Conservation (phyloP, 2,797 vertebrate species). For the Benthosema pterotum region DNA sequence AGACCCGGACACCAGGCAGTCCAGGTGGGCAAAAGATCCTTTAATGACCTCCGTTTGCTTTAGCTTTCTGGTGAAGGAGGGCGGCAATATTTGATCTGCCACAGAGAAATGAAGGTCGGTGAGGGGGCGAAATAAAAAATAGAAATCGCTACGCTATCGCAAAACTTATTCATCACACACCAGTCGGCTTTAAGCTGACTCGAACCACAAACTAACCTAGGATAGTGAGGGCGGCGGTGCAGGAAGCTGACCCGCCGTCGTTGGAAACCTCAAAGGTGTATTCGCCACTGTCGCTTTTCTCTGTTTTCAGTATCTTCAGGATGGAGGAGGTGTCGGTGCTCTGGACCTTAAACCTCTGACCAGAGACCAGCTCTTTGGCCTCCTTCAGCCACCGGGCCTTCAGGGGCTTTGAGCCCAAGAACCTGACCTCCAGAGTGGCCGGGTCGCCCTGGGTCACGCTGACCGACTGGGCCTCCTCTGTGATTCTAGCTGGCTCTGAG, state of each 20-base stretch:
- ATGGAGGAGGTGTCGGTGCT: constrained; percentile 88
- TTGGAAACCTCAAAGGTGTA: constrained; percentile 94
- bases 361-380: constrained; percentile 86
- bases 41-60: constrained; percentile 94
- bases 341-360: constrained; percentile 91
- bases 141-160: not conserved
- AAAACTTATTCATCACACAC: constrained; percentile 4
- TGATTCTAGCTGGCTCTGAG: constrained; percentile 92
- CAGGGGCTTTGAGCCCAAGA: constrained; percentile 92
- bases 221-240: constrained; percentile 88
- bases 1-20: constrained; percentile 95
- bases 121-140: constrained; percentile 1
- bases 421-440: constrained; percentile 92
- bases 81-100: constrained; percentile 96
- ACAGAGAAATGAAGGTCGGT: constrained; percentile 44
- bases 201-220: constrained; percentile 84
- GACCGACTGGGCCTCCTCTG: constrained; percentile 91
- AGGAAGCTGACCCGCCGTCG: constrained; percentile 90
- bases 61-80: constrained; percentile 95
- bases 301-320: constrained; percentile 90
- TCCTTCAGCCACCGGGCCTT: constrained; percentile 90
- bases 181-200: not conserved
- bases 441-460: constrained; percentile 96
- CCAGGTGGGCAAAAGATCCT: constrained; percentile 92
- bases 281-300: constrained; percentile 90